A percentile compares a stretch with the other conserved stretches of the same genome.
phyloP scores from a whole-genome alignment of 2,797 vertebrate species.

The Telmatherina bonti region DNA sequence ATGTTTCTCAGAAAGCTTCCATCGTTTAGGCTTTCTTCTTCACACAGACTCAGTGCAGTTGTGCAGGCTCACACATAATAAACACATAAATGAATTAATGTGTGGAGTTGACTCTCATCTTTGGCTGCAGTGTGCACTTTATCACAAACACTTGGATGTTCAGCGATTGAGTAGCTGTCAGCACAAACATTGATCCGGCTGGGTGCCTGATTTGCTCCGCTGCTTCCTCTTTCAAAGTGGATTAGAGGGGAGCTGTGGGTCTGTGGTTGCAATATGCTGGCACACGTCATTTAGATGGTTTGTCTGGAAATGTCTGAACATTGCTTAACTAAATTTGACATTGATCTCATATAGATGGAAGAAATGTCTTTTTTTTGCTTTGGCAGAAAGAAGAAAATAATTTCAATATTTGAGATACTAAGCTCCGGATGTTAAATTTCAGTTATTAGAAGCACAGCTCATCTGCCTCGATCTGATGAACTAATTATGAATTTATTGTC shows the following conservation, averaged over 20 bases:
- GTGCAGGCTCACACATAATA: constrained; percentile 21
- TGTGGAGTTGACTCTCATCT: constrained; percentile 9
- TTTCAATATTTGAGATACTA: constrained; percentile 36
- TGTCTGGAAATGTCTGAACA: constrained; percentile 35
- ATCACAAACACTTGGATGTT: constrained; percentile 51
- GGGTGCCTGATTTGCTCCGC: constrained; percentile 34
- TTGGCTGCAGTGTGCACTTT: constrained; percentile 35
- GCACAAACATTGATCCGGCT: constrained; percentile 53
- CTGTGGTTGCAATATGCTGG: constrained; percentile 29
- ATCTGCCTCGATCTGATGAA: constrained; percentile 2
- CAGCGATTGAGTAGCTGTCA: constrained; percentile 53
- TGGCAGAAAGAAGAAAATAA: constrained; percentile 30
- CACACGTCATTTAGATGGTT: constrained; percentile 41
- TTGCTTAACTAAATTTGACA: constrained; percentile 54
- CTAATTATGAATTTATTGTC: neutral
- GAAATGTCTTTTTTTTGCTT: constrained; percentile 3
- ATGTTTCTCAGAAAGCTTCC: constrained; percentile 1
- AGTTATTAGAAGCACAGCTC: constrained; percentile 15
- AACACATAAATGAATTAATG: constrained; percentile 47
- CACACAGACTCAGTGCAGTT: neutral
- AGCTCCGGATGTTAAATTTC: constrained; percentile 15
- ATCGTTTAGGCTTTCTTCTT: constrained; percentile 8
- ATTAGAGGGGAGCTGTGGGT: constrained; percentile 32
- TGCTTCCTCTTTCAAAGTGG: constrained; percentile 41
- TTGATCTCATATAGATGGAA: constrained; percentile 35